These are phyloP conservation scores for Caligus rogercresseyi DNA, from an alignment of 1,140 invertebrate species.

Conservation along the genomic window DNA sequence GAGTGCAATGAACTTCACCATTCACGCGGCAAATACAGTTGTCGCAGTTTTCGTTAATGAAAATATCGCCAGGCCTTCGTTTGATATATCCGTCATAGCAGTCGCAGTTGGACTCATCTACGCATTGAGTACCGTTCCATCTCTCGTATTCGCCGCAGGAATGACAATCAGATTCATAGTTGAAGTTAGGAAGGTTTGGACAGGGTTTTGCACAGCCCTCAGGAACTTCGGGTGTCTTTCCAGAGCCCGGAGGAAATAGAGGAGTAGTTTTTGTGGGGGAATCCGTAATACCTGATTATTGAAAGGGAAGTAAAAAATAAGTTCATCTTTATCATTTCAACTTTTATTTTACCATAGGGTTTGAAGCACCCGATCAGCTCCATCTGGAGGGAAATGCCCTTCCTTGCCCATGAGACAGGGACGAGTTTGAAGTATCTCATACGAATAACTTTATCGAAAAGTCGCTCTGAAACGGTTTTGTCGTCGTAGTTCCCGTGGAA, in stretches of 20 bases:
- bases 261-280: neutral
- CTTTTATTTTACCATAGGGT: neutral
- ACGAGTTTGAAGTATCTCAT: neutral
- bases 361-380: neutral
- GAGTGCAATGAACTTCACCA: neutral
- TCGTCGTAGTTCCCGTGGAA: neutral
- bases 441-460: neutral
- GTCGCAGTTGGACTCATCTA: neutral
- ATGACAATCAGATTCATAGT: neutral
- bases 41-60: conserved; percentile 1
- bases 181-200: conserved; percentile 8
- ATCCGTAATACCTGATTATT: too few species aligned
- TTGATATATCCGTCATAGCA: neutral
- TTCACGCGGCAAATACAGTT: neutral
- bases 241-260: neutral
- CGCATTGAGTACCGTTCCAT: neutral
- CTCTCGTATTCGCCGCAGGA: neutral
- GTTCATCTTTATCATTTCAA: too few species aligned
- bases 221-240: neutral
- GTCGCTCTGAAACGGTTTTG: neutral
- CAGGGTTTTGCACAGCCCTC: neutral
- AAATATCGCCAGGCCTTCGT: neutral
- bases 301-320: too few species aligned
- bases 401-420: neutral
- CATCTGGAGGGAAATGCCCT: neutral